Conservation (phyloP, 2,113 vertebrate genomes). For the Chaetorhynchus papuensis region DNA sequence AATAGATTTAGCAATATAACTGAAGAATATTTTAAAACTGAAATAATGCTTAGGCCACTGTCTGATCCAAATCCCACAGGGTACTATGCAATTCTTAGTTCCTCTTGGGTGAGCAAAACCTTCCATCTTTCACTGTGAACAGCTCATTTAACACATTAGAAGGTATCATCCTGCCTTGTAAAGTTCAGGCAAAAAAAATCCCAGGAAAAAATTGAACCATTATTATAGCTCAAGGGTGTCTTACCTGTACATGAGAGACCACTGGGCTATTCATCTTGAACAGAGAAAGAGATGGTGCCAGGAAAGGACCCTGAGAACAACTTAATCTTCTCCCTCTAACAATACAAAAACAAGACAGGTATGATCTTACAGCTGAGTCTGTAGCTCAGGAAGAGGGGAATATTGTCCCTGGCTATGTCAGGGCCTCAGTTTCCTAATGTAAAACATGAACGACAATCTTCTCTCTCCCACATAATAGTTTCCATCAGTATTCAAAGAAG, state of each 20-base stretch:
- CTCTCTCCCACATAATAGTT: background rate
- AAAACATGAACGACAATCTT: background rate
- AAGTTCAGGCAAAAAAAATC: background rate
- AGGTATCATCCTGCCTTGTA: background rate
- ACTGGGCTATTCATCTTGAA: background rate
- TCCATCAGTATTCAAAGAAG: background rate
- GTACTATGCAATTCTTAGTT: background rate
- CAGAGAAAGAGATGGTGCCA: background rate
- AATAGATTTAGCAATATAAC: background rate
- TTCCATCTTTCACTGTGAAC: background rate
- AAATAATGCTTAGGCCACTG: background rate
- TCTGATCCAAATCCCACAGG: background rate
- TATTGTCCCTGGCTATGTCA: background rate
- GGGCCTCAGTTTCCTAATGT: background rate
- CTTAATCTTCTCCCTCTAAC: background rate
- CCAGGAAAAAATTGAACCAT: background rate
- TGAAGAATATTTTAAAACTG: background rate
- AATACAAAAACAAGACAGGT: background rate
- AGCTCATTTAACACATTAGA: slow-evolving; percentile 22
- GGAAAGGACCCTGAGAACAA: background rate
- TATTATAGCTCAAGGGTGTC: background rate
- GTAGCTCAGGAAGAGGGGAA: background rate
- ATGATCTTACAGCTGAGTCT: background rate
- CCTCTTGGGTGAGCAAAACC: background rate
- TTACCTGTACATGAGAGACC: background rate